Percentiles rank a stretch among this genome's conserved stretches.
phyloP scores from a whole-genome alignment of 2,888 invertebrate species.

The Drosophila flavopinicola region DNA sequence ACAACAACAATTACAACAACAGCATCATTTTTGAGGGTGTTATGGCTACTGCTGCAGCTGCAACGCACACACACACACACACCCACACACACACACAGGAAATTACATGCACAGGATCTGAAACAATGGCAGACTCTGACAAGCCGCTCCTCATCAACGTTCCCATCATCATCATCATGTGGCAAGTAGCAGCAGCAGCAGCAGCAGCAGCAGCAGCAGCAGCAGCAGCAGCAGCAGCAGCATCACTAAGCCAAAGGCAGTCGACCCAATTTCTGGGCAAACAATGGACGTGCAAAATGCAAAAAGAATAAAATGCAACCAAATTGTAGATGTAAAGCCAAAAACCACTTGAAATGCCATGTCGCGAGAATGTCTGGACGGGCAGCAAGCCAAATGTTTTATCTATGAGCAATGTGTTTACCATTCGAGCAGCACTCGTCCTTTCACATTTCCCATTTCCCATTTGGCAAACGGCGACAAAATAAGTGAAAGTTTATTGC shows the following conservation, averaged over 20 bases:
- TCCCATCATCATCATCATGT: constrained; percentile 11
- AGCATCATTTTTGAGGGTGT: constrained; percentile 28
- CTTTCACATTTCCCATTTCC: constrained; percentile 8
- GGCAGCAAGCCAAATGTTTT: constrained; percentile 63
- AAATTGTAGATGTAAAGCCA: constrained; percentile 47
- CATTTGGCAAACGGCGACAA: constrained; percentile 49
- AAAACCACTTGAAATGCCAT: constrained; percentile 66
- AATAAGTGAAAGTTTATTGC: constrained; percentile 75
- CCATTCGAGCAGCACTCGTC: constrained; percentile 42
- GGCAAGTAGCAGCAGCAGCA: constrained; percentile 1
- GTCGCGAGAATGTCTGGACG: constrained; percentile 31
- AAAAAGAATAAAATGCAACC: constrained; percentile 13
- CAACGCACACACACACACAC: too few species aligned
- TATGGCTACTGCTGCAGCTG: constrained; percentile 22
- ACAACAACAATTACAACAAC: constrained; percentile 36
- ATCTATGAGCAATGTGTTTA: constrained; percentile 69
- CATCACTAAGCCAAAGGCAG: constrained; percentile 40
- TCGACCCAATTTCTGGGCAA: constrained; percentile 70
- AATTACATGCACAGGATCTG: constrained; percentile 68
- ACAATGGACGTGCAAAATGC: constrained; percentile 54
- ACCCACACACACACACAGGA: too few species aligned
- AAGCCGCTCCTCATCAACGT: constrained; percentile 53
- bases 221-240: too few species aligned
- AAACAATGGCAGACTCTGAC: constrained; percentile 61
- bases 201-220: too few species aligned